phyloP scores from a whole-genome alignment of 2,888 invertebrate species.

The Epinotia demarniana region DNA sequence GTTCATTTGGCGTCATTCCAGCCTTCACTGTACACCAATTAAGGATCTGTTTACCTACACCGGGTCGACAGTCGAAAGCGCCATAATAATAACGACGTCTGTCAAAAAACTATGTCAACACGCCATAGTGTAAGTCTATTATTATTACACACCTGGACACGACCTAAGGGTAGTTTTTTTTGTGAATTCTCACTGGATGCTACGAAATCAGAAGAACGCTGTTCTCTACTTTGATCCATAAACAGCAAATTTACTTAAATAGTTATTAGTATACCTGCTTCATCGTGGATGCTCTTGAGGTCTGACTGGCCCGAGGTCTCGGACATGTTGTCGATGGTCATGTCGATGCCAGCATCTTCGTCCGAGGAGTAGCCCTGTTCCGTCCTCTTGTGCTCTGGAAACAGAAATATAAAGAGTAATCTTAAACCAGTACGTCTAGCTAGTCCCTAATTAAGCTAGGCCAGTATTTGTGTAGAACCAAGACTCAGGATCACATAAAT shows the following conservation, averaged over 20 bases:
- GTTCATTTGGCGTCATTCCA: too few species aligned
- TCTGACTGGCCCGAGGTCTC: slow-evolving; percentile 92
- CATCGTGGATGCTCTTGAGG: slow-evolving; percentile 86
- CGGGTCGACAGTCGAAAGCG: too few species aligned
- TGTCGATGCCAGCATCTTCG: slow-evolving; percentile 86
- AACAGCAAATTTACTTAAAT: background rate
- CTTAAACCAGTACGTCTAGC: background rate
- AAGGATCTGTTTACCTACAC: too few species aligned
- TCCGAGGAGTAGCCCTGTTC: slow-evolving; percentile 88
- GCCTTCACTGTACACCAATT: background rate
- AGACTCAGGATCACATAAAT: background rate
- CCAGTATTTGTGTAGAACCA: background rate
- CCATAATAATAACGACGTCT: too few species aligned
- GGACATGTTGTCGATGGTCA: slow-evolving; percentile 92
- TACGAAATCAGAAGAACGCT: background rate
- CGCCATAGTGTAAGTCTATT: too few species aligned
- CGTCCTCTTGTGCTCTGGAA: slow-evolving; percentile 78
- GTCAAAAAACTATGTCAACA: too few species aligned
- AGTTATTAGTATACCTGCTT: slow-evolving; percentile 66
- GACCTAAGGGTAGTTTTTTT: background rate
- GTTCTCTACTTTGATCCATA: background rate
- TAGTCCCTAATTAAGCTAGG: too few species aligned
- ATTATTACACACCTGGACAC: too few species aligned
- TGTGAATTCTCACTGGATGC: background rate
- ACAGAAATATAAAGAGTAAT: background rate